A percentile compares a stretch with the other conserved stretches of the same genome.
Conservation (phyloP, 2,888 invertebrate genomes). For the Lepidocyrtinus sp. region DNA sequence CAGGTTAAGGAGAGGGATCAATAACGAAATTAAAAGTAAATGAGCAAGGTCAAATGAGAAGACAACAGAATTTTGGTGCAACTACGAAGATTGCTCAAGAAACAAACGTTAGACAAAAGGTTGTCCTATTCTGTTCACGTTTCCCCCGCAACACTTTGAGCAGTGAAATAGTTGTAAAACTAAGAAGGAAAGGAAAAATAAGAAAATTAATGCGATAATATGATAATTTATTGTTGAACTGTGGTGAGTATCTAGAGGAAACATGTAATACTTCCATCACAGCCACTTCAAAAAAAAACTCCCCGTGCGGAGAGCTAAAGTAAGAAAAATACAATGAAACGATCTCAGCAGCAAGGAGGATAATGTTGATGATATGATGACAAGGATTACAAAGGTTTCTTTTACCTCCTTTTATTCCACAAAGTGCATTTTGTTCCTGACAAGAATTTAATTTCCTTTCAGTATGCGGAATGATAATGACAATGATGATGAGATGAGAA, state of each 20-base stretch:
- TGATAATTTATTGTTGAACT: slow-evolving; percentile 12
- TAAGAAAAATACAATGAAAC: slow-evolving; percentile 16
- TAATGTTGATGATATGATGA: background rate
- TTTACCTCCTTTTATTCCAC: slow-evolving; percentile 28
- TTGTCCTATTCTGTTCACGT: too few relatives aligned
- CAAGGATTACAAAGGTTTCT: background rate
- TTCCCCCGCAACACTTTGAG: too few relatives aligned
- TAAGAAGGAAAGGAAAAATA: background rate
- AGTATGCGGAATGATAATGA: slow-evolving; percentile 5
- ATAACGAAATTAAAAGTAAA: too few relatives aligned
- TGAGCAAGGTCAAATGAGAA: too few relatives aligned
- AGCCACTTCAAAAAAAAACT: background rate
- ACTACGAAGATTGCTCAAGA: too few relatives aligned
- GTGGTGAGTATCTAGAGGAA: background rate
- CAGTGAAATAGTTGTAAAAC: too few relatives aligned
- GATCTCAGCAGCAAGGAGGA: too few relatives aligned
- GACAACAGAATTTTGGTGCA: too few relatives aligned
- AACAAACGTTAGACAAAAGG: too few relatives aligned
- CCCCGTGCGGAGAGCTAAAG: background rate
- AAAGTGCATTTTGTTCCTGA: slow-evolving; percentile 50
- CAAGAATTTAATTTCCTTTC: slow-evolving; percentile 55
- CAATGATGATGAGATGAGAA: background rate
- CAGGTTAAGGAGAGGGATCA: too few relatives aligned
- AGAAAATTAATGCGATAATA: background rate
- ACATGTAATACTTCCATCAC: background rate